These are phyloP conservation scores for Sarcophaga carnaria DNA, from an alignment of 2,888 invertebrate species.

Conservation along the genomic window DNA sequence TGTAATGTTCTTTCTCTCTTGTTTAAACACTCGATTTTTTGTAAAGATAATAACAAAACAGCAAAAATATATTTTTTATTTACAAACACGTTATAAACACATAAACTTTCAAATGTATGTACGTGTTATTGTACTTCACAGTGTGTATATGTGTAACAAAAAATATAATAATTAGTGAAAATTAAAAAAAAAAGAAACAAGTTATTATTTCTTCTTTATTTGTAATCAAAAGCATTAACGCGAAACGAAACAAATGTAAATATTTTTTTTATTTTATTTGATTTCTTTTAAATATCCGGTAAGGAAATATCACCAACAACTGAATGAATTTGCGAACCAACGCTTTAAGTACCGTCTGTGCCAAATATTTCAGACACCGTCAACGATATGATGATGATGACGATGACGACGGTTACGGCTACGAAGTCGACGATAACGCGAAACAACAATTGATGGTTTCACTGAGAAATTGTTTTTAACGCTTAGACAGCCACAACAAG, in stretches of 20 bases:
- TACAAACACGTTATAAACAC: constrained; percentile 6
- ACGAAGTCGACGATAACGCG: constrained; percentile 21
- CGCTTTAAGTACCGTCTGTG: constrained; percentile 11
- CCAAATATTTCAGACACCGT: constrained; percentile 35
- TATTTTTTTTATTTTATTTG: constrained; percentile 16
- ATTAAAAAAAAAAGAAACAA: background rate
- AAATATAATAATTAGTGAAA: constrained; percentile 9
- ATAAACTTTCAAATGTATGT: background rate
- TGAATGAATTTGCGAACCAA: constrained; percentile 18
- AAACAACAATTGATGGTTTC: constrained; percentile 42
- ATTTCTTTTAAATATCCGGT: constrained; percentile 40
- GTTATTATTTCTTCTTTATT: constrained; percentile 2
- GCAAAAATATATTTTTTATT: constrained; percentile 5
- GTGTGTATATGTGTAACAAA: background rate
- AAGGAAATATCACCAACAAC: constrained; percentile 32
- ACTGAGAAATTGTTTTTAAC: constrained; percentile 59
- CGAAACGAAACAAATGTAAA: constrained; percentile 29
- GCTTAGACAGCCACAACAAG: constrained; percentile 69
- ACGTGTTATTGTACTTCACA: background rate
- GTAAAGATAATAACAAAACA: constrained; percentile 20
- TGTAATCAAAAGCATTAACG: constrained; percentile 22
- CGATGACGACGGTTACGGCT: background rate
- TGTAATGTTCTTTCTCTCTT: background rate
- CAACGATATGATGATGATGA: constrained; percentile 18
- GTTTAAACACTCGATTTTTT: constrained; percentile 6